Percentiles rank a stretch among this genome's conserved stretches.
These are phyloP conservation scores for Tetramorium parvispinum DNA, from an alignment of 1,140 invertebrate species.

Conservation along the genomic window DNA sequence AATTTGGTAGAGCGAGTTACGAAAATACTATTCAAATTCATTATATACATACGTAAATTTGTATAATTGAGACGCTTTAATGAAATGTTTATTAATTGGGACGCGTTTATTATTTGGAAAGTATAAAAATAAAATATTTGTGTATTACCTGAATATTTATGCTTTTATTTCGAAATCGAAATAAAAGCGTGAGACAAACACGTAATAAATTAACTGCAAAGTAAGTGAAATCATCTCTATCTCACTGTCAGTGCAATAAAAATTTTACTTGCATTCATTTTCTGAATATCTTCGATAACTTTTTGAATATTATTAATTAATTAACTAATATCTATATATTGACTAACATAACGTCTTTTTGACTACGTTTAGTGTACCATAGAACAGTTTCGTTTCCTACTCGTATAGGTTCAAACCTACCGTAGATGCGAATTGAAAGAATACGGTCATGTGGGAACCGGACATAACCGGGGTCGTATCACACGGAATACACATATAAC, in stretches of 20 bases:
- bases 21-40: constrained; percentile 10
- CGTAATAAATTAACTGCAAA: not conserved
- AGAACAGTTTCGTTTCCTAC: not conserved
- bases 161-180: not conserved
- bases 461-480: constrained; percentile 28
- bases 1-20: not conserved
- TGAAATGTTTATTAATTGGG: constrained; percentile 8
- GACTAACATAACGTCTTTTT: not conserved
- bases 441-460: not conserved
- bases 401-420: not conserved
- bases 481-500: constrained; percentile 47
- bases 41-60: constrained; percentile 9
- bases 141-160: not conserved
- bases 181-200: not conserved
- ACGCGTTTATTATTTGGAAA: not conserved
- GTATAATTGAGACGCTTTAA: not conserved
- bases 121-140: not conserved
- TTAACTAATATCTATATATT: not conserved
- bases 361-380: not conserved
- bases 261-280: not conserved
- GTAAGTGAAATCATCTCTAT: not conserved
- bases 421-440: constrained; percentile 24
- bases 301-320: not conserved
- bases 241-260: not conserved
- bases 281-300: not conserved